Conservation (phyloP, 2,797 vertebrate species). For the Pseudochirops corinnae region DNA sequence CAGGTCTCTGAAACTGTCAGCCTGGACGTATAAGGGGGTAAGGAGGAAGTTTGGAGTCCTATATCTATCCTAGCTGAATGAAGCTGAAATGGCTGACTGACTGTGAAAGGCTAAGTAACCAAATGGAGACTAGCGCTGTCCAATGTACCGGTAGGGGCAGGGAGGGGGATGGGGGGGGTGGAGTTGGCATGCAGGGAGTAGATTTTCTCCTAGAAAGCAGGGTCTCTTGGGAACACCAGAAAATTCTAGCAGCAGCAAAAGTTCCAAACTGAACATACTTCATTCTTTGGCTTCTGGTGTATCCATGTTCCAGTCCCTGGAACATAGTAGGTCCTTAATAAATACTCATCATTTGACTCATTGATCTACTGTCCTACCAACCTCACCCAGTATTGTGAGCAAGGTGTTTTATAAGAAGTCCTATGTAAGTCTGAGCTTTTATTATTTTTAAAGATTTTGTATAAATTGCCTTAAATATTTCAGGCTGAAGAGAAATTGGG, state of each 20-base stretch:
- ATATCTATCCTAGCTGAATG: not conserved
- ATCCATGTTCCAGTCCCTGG: not conserved
- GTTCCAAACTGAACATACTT: not conserved
- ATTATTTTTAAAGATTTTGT: conserved; percentile 24
- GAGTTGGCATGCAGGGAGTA: not conserved
- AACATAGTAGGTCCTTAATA: not conserved
- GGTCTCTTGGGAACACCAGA: not conserved
- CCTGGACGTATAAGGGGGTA: not conserved
- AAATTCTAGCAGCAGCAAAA: not conserved
- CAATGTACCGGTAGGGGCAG: not conserved
- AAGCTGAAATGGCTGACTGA: not conserved
- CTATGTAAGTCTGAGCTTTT: not conserved
- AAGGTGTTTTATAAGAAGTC: not conserved
- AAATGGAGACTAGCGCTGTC: not conserved
- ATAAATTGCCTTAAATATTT: conserved; percentile 57
- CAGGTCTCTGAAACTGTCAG: not conserved
- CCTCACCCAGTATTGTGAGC: not conserved
- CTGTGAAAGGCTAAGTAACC: not conserved
- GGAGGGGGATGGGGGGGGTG: rapidly evolving
- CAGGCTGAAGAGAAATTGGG: conserved; percentile 49
- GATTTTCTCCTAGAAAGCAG: no score
- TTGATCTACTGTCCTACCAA: not conserved
- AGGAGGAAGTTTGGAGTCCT: not conserved
- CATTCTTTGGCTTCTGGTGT: not conserved
- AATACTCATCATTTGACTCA: not conserved